Evolutionary conservation across 1,140 invertebrate genomes (phyloP).

Genomic region (Trinorchestia longiramus): DNA sequence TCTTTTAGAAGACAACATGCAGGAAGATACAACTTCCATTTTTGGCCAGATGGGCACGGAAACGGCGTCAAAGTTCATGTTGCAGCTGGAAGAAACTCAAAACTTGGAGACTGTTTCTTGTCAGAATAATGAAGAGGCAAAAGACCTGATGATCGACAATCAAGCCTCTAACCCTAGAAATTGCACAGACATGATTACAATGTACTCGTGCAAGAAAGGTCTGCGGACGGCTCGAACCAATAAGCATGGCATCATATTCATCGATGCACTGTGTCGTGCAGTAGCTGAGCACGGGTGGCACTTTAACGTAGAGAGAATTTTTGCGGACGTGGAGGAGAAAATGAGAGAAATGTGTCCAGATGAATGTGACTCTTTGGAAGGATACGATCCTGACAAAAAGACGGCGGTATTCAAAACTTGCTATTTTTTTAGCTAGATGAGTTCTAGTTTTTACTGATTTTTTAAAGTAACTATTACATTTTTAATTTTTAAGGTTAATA

Average conservation of each 20-base stretch:
- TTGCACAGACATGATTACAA: not conserved
- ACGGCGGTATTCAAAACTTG: not conserved
- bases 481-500: not conserved
- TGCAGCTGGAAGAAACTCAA: not conserved
- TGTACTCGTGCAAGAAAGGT: not conserved
- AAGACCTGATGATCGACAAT: not conserved
- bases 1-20: not conserved
- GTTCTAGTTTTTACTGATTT: not conserved
- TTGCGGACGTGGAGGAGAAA: not conserved
- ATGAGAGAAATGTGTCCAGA: constrained; percentile 13
- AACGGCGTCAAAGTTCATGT: not conserved
- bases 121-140: not conserved
- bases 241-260: not conserved
- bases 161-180: not conserved
- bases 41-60: not conserved
- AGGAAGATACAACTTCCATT: too few relatives aligned
- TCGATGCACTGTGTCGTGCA: not conserved
- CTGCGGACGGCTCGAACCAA: not conserved
- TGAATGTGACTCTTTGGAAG: not conserved
- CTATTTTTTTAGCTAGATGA: constrained; percentile 2
- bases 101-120: not conserved
- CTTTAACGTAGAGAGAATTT: not conserved
- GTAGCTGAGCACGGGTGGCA: not conserved
- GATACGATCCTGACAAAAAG: not conserved
- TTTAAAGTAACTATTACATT: not conserved